phyloP scores from a whole-genome alignment of 2,888 invertebrate genomes.

The Alloplasta piceator region DNA sequence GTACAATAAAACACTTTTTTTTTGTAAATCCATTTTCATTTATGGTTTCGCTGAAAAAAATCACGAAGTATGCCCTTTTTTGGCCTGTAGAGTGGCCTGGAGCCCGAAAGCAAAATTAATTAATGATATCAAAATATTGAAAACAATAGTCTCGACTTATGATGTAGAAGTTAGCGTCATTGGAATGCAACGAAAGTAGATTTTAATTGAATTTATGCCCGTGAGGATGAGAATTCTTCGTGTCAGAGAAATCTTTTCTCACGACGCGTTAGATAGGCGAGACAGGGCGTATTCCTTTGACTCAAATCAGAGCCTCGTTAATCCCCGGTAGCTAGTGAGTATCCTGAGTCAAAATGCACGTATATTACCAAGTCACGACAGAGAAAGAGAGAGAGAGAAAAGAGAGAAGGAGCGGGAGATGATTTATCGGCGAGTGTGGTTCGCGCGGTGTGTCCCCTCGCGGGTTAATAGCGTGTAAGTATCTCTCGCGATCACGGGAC shows the following conservation, averaged over 20 bases:
- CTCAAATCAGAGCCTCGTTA: constrained; percentile 49
- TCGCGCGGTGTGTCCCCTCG: constrained; percentile 33
- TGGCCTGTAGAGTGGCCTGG: too few relatives aligned
- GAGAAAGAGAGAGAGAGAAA: background rate
- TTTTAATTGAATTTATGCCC: too few relatives aligned
- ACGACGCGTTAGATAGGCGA: background rate
- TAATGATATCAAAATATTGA: too few relatives aligned
- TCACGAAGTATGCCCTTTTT: too few relatives aligned
- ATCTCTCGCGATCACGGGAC: constrained; percentile 31
- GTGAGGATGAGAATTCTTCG: too few relatives aligned
- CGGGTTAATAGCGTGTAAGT: constrained; percentile 54
- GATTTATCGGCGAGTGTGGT: constrained; percentile 62
- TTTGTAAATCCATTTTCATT: too few relatives aligned
- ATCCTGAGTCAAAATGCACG: constrained; percentile 40
- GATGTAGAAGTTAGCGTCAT: too few relatives aligned
- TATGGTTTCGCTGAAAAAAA: too few relatives aligned
- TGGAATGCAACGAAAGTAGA: background rate
- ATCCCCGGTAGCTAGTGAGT: constrained; percentile 43
- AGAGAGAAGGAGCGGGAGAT: constrained; percentile 53
- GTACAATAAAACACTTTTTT: too few relatives aligned
- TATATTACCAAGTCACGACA: constrained; percentile 41
- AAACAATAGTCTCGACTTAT: too few relatives aligned
- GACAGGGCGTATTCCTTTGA: constrained; percentile 24
- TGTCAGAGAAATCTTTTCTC: constrained; percentile 20
- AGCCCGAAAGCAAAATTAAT: too few relatives aligned